Conservation (phyloP, 2,888 invertebrate genomes). For the Dusona sp. region DNA sequence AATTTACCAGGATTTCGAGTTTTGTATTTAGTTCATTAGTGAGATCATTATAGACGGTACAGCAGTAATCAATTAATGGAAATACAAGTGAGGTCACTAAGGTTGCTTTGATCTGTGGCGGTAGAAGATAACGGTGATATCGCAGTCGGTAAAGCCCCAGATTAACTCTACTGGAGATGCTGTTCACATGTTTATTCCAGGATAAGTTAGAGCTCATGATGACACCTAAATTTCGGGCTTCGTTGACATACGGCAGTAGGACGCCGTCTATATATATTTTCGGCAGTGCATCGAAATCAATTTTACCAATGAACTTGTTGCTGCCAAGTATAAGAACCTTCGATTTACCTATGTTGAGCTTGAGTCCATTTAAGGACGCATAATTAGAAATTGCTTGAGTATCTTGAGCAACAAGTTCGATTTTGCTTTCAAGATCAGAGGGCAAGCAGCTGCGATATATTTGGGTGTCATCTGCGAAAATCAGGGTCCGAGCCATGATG, state of each 20-base stretch:
- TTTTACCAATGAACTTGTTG: not conserved
- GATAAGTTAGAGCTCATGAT: not conserved
- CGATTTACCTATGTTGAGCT: not conserved
- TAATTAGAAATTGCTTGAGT: not conserved
- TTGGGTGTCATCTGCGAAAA: conserved; percentile 44
- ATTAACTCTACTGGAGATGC: not conserved
- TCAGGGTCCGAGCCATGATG: conserved; percentile 28
- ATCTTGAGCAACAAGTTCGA: conserved; percentile 1
- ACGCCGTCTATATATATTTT: not conserved
- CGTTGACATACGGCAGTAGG: not conserved
- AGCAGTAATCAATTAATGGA: conserved; percentile 36
- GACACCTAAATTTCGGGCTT: conserved; percentile 26
- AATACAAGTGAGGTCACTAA: conserved; percentile 35
- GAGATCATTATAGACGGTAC: too few relatives aligned
- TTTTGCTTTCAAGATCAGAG: not conserved
- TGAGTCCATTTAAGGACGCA: not conserved
- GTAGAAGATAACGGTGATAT: not conserved
- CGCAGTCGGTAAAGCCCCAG: conserved; percentile 1
- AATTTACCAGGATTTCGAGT: conserved; percentile 16
- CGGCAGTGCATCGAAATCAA: not conserved
- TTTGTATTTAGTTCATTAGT: conserved; percentile 18
- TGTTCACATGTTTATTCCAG: conserved; percentile 11
- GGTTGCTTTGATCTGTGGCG: not conserved
- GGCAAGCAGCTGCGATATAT: conserved; percentile 28
- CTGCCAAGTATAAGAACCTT: conserved; percentile 31